These are phyloP conservation scores for Dufourea novaeangliae DNA, from an alignment of 1,140 invertebrate species.

Conservation along the genomic window DNA sequence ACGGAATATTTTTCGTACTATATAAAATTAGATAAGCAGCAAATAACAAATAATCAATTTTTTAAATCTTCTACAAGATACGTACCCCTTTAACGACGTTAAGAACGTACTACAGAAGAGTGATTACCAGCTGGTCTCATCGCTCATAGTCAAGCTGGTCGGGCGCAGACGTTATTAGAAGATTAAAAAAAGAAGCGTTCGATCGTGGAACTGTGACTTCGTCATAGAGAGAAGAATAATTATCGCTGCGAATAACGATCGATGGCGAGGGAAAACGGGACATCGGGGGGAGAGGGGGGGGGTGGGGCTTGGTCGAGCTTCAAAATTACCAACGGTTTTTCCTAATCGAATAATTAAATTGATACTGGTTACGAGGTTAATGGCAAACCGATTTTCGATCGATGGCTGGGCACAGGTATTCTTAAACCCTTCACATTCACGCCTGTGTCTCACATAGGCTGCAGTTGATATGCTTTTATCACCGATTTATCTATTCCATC, in stretches of 20 bases:
- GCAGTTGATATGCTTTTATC: too few species aligned
- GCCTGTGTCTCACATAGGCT: too few species aligned
- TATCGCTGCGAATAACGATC: neutral
- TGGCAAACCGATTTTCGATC: conserved; percentile 35
- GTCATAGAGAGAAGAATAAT: conserved; percentile 30
- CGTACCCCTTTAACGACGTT: neutral
- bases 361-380: conserved; percentile 14
- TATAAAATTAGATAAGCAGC: too few species aligned
- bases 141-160: neutral
- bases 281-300: neutral
- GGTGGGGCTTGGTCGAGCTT: neutral
- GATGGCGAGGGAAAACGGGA: too few species aligned
- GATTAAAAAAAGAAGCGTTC: conserved; percentile 11
- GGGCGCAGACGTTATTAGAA: neutral
- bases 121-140: conserved; percentile 12
- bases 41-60: too few species aligned
- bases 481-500: too few species aligned
- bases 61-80: neutral
- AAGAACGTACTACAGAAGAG: neutral
- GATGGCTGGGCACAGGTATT: conserved; percentile 24
- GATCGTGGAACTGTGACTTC: conserved; percentile 20
- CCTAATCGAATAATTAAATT: conserved; percentile 46
- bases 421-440: too few species aligned
- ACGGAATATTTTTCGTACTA: neutral
- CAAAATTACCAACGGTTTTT: conserved; percentile 31